phyloP scores from a whole-genome alignment of 2,113 vertebrate species.

The Nicator chloris region DNA sequence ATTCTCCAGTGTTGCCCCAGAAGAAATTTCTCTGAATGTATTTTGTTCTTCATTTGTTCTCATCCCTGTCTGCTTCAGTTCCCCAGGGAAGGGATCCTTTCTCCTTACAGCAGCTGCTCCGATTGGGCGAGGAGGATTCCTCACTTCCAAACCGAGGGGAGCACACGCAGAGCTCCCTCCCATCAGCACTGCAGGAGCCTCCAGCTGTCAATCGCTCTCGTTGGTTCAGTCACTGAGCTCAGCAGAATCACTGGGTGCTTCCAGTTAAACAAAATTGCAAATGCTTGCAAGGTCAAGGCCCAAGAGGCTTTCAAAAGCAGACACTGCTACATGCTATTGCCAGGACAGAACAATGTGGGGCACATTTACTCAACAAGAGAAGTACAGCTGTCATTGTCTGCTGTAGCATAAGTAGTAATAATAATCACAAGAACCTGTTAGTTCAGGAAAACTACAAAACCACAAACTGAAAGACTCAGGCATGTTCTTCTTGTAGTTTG shows the following conservation, averaged over 20 bases:
- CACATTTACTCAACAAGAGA: not conserved
- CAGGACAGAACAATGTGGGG: not conserved
- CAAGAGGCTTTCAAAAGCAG: not conserved
- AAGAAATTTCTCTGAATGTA: not conserved
- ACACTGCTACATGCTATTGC: not conserved
- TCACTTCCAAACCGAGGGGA: not conserved
- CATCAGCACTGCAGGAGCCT: not conserved
- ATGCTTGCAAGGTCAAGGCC: not conserved
- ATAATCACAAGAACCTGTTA: not conserved
- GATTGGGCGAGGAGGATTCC: not conserved
- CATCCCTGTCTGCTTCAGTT: not conserved
- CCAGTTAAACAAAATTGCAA: not conserved
- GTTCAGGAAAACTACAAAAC: not conserved
- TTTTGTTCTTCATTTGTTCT: not conserved
- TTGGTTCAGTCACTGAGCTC: not conserved
- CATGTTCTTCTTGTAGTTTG: not conserved
- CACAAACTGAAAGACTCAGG: not conserved
- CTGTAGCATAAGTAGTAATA: not conserved
- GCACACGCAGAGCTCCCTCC: not conserved
- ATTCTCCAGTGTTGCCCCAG: not conserved
- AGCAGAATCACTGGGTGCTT: not conserved
- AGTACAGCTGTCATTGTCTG: not conserved
- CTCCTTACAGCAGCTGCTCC: not conserved
- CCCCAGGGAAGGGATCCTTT: not conserved
- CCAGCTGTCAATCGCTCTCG: not conserved